Conservation (phyloP, 2,888 invertebrate species). For the Watsonalla cultraria region DNA sequence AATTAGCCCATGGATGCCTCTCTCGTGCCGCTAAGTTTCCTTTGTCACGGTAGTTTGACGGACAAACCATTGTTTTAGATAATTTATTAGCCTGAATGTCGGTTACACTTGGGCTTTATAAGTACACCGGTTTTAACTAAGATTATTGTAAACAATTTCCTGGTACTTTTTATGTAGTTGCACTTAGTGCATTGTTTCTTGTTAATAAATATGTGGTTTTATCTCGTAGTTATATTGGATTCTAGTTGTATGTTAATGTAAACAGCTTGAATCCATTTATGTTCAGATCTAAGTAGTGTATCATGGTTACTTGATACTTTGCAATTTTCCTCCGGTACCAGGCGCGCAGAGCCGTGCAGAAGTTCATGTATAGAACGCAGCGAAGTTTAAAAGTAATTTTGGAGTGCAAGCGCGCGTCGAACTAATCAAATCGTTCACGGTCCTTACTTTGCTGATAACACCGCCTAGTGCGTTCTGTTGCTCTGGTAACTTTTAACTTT, state of each 20-base stretch:
- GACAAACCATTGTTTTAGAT: constrained; percentile 67
- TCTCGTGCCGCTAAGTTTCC: constrained; percentile 60
- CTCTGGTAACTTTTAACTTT: constrained; percentile 42
- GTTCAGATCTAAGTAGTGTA: background rate
- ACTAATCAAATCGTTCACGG: constrained; percentile 76
- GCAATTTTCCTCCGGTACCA: constrained; percentile 33
- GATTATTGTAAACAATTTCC: constrained; percentile 28
- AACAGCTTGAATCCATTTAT: no score
- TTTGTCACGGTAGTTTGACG: constrained; percentile 65
- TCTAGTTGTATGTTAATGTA: no score
- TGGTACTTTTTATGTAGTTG: constrained; percentile 28
- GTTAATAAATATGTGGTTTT: constrained; percentile 3
- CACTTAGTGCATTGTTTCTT: constrained; percentile 10
- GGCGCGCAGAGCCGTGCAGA: constrained; percentile 43
- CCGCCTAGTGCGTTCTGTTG: constrained; percentile 41
- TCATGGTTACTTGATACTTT: constrained; percentile 3
- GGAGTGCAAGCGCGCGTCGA: constrained; percentile 72
- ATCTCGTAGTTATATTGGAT: background rate
- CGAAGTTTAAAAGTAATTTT: constrained; percentile 72
- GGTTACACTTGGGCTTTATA: constrained; percentile 28
- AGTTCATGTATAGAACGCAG: constrained; percentile 48
- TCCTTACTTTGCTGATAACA: constrained; percentile 67
- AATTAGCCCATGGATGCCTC: constrained; percentile 65
- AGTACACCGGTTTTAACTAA: constrained; percentile 13
- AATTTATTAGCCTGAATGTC: constrained; percentile 59